Percentiles rank a stretch among this genome's conserved stretches.
Conservation (phyloP, 2,888 invertebrate genomes). For the Rotaria sp. region DNA sequence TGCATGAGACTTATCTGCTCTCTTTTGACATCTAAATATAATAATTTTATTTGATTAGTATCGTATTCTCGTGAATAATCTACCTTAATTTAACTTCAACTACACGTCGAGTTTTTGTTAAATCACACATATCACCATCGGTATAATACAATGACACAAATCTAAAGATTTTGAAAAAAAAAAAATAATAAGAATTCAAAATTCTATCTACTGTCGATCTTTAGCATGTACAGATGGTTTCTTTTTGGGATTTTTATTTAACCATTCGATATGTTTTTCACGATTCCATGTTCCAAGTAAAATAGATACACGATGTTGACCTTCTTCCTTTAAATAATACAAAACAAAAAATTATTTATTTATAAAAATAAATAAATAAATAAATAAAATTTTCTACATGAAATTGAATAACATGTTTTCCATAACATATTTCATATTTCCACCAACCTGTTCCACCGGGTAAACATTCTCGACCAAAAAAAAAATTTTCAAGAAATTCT, state of each 20-base stretch:
- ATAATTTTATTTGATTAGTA: not conserved
- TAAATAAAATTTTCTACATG: slow-evolving; percentile 58
- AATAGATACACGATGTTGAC: slow-evolving; percentile 66
- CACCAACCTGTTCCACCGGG: slow-evolving; percentile 70
- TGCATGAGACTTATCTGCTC: slow-evolving; percentile 62
- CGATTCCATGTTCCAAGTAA: slow-evolving; percentile 73
- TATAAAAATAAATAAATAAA: no score
- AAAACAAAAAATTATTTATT: not conserved
- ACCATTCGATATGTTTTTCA: slow-evolving; percentile 75
- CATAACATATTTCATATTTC: slow-evolving; percentile 94
- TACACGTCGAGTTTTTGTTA: slow-evolving; percentile 61
- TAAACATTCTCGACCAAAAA: slow-evolving; percentile 35
- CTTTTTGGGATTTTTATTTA: slow-evolving; percentile 71
- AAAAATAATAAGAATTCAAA: not conserved
- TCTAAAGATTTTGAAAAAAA: slow-evolving; percentile 10
- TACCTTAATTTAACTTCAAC: slow-evolving; percentile 65
- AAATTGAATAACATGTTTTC: slow-evolving; percentile 77
- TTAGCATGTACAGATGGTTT: slow-evolving; percentile 59
- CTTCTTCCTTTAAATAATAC: slow-evolving; percentile 53
- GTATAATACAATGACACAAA: slow-evolving; percentile 79
- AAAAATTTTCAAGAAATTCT: slow-evolving; percentile 33
- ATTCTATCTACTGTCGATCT: slow-evolving; percentile 46
- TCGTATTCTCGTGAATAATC: not conserved
- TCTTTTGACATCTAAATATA: slow-evolving; percentile 58
- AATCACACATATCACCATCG: slow-evolving; percentile 75